Evolutionary conservation across 2,888 invertebrate genomes (phyloP).

Genomic region (Spilarctia lutea): DNA sequence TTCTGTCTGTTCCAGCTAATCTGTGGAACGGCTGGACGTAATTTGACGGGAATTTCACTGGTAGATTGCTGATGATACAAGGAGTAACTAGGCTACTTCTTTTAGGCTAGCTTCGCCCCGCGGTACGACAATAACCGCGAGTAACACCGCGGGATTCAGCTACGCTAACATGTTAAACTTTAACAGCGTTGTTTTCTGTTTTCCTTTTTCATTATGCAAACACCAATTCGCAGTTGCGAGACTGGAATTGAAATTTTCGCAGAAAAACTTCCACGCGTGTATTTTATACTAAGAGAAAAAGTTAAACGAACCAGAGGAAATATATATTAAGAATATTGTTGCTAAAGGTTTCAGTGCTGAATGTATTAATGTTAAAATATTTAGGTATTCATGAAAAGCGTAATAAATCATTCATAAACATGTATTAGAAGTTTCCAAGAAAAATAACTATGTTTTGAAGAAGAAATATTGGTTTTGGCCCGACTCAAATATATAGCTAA

Average conservation of each 20-base stretch:
- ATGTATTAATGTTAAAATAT: not conserved
- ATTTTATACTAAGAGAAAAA: not conserved
- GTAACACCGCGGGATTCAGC: too few species aligned
- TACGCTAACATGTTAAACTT: not conserved
- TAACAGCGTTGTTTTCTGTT: not conserved
- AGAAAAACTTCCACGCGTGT: not conserved
- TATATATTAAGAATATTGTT: not conserved
- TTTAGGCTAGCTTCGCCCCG: too few species aligned
- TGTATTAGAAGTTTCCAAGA: not conserved
- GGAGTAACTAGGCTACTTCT: too few species aligned
- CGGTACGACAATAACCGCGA: too few species aligned
- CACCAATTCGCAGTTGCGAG: not conserved
- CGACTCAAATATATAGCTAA: not conserved
- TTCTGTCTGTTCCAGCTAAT: too few species aligned
- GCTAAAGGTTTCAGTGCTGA: not conserved
- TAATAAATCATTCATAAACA: not conserved
- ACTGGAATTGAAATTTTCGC: not conserved
- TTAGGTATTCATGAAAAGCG: not conserved
- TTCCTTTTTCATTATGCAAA: not conserved
- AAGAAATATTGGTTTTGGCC: not conserved
- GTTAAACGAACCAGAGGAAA: not conserved
- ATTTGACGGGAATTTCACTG: too few species aligned
- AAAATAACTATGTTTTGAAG: not conserved
- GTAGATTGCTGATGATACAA: too few species aligned
- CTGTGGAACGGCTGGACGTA: too few species aligned